Evolutionary conservation across 1,140 invertebrate genomes (phyloP), one percentile per base, ranked within the genome.

Genomic region (Oreohelix idahoensis): DNA sequence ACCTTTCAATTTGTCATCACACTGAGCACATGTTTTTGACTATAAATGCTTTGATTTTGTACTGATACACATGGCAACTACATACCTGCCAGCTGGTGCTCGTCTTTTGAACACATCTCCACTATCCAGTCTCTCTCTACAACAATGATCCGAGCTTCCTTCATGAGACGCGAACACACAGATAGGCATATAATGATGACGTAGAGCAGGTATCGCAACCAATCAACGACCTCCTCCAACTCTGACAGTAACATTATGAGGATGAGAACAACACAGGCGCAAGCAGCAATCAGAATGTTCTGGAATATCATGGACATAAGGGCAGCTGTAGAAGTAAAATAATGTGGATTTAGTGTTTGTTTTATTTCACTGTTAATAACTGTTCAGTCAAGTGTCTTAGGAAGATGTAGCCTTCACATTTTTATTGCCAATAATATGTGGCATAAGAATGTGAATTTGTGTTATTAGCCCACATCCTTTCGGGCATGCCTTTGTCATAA

Each of bases 71-170:
- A 49, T 49, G 8, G 17, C 10, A 49, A 49, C 8, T 23, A 58
- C 87, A 79, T 79, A 90, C 87, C 84, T 69, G 88, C 85, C 15
- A 91, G 83, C 51, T 81, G 80, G n/a, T 84, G 83, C 32, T 42
- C 83, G 29, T 90, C 84, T 35, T 82, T 78, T 0, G 74, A 58
- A 70, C 88, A 90, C 32, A 90, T 91, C 42, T 93, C 92, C 38
- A 94, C 90, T 76, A 94, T 91, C 94, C 94, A 94, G 87, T 94
- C 94, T 85, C 93, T 93, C 86, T 93, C 92, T 26, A 94, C 86
- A 36, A 89, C 89, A 42, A 94, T 91, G 80, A 92, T 93, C 26
- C 89, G 90, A 10, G 91, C 93, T n/a, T 91, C 81, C 49, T 92
- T 93, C 32, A 92, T 92, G 15, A 90, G 77, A 79, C 83, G 84